Conservation (phyloP, 2,888 invertebrate species). For the Lithophane socia region DNA sequence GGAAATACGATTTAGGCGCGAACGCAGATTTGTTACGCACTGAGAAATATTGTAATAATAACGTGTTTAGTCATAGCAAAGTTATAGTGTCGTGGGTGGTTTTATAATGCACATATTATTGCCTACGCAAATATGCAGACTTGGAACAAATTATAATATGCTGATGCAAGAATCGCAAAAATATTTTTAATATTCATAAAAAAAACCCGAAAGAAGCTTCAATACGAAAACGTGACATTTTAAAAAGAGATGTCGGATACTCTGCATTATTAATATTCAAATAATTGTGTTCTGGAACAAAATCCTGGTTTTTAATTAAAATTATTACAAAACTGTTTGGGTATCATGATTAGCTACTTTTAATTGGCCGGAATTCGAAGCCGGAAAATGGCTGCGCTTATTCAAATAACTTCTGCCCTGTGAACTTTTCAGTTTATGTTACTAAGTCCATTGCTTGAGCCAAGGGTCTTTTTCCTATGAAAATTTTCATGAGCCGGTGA, state of each 20-base stretch:
- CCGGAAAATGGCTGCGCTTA: conserved; percentile 9
- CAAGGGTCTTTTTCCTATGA: background rate
- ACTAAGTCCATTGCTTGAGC: conserved; percentile 3
- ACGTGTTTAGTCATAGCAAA: conserved; percentile 13
- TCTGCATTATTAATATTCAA: background rate
- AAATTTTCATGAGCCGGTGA: background rate
- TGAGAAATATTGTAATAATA: conserved; percentile 37
- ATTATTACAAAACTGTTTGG: background rate
- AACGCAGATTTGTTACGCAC: conserved; percentile 23
- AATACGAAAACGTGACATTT: background rate
- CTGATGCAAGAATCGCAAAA: background rate
- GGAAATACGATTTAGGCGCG: conserved; percentile 46
- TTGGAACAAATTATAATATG: background rate
- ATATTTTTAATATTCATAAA: background rate
- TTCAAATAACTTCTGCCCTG: conserved; percentile 17
- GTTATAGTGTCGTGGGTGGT: conserved; percentile 31
- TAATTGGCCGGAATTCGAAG: conserved; percentile 9
- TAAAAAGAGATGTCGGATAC: background rate
- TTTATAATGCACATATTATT: conserved; percentile 26
- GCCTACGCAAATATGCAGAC: conserved; percentile 9
- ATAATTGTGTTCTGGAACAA: background rate
- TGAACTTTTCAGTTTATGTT: conserved; percentile 25
- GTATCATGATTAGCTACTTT: conserved; percentile 3
- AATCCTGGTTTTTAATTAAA: background rate
- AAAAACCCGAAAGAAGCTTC: background rate